Evolutionary conservation across 2,888 invertebrate species (phyloP).

Genomic region (Halictus ligatus): DNA sequence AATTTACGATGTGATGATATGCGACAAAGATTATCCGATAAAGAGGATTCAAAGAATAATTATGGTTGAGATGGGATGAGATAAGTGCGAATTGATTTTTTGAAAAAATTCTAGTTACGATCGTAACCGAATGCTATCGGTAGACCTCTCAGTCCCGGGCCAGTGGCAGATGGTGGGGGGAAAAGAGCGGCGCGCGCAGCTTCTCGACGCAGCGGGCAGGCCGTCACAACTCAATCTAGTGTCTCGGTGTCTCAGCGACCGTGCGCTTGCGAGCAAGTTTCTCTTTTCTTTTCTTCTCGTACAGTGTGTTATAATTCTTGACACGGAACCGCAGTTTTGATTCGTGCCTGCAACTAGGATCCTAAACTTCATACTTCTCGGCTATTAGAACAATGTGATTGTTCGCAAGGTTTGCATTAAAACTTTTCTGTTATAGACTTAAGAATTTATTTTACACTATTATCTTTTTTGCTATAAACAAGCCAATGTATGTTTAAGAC

Average conservation of each 20-base stretch:
- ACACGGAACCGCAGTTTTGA: constrained; percentile 40
- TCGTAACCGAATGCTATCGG: constrained; percentile 29
- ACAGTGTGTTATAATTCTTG: constrained; percentile 47
- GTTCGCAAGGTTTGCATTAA: constrained; percentile 47
- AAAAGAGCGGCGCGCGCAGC: constrained; percentile 55
- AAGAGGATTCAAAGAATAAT: neutral
- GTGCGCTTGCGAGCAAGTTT: constrained; percentile 72
- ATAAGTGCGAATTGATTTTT: neutral
- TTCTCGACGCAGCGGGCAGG: constrained; percentile 65
- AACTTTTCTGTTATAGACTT: neutral
- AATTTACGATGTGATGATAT: neutral
- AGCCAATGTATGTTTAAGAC: neutral
- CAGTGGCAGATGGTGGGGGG: constrained; percentile 34
- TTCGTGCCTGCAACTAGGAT: constrained; percentile 19
- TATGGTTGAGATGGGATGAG: neutral
- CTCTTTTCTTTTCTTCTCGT: constrained; percentile 32
- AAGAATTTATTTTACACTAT: neutral
- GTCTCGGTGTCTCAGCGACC: constrained; percentile 80
- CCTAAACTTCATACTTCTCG: constrained; percentile 27
- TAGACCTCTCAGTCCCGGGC: constrained; percentile 51
- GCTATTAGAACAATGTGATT: constrained; percentile 55
- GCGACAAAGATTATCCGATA: neutral
- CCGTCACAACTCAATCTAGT: constrained; percentile 84
- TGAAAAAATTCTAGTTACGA: constrained; percentile 5
- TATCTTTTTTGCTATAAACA: neutral